Evolutionary conservation across 2,888 invertebrate species (phyloP).

Genomic region (Ophion slaviceki): DNA sequence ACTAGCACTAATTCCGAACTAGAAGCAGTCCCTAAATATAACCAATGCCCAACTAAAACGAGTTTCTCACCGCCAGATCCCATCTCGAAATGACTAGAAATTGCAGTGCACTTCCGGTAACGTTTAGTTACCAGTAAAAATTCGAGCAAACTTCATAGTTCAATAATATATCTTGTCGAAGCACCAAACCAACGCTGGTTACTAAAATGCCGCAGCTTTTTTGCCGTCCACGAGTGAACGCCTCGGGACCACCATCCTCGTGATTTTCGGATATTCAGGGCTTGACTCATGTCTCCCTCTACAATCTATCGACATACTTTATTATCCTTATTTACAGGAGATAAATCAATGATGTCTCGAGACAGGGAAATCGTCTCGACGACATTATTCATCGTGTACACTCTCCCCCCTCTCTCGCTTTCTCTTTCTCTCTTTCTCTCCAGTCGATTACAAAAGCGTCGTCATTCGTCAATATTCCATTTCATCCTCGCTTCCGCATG

Average conservation of each 20-base stretch:
- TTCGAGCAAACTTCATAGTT: background rate
- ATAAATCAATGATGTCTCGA: slow-evolving; percentile 12
- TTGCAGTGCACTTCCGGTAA: background rate
- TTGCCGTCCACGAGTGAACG: background rate
- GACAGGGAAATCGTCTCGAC: slow-evolving; percentile 10
- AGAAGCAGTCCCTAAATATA: no score
- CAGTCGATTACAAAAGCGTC: slow-evolving; percentile 38
- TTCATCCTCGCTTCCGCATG: slow-evolving; percentile 14
- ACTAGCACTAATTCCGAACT: no score
- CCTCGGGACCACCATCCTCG: background rate
- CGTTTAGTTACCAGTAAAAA: background rate
- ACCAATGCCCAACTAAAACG: no score
- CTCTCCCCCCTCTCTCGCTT: background rate
- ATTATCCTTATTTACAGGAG: background rate
- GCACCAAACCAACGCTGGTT: background rate
- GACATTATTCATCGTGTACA: slow-evolving; percentile 3
- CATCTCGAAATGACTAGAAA: background rate
- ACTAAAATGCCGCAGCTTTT: background rate
- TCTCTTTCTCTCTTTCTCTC: background rate
- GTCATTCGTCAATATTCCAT: slow-evolving; percentile 31
- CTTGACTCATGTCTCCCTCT: slow-evolving; percentile 20
- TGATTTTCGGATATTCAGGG: background rate
- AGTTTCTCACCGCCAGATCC: background rate
- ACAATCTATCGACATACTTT: slow-evolving; percentile 23
- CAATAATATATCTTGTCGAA: background rate